Base-by-base conservation (phyloP, 2,888 invertebrate species). In the Cephus sareptanus region DNA sequence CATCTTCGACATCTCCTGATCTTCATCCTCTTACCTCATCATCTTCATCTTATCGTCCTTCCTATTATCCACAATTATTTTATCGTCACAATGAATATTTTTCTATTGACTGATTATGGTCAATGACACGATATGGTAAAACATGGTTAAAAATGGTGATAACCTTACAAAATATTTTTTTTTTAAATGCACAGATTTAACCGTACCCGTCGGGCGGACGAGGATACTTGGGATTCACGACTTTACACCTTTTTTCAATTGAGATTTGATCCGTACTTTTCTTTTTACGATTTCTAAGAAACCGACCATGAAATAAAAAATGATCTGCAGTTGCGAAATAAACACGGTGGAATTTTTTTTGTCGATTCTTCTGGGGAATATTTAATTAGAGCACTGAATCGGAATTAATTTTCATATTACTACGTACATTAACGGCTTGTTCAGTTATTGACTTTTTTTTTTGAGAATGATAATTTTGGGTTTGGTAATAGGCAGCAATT, bases 1-100 rank as follows among this genome's bases (percentile, higher is more conserved):
- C 75, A 69, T 34, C 69, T 75, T 75, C 71, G 75, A 77, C 79
- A 31, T 56, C 23, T 23, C 56, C 23, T 56, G 9, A 40, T 15
- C 40, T 40, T 40, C 40, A 15, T 56, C 15, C 56, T 56, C 56
- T 56, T 56, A 56, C 56, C 9, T 56, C 56, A 56, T 56, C 56
- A 56, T 56, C 56, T 23, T 56, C 56, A 56, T 56, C 23, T 56
- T 23, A 23, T 9, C 56, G 9, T 9, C 23, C 23, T 56, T 23
- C 23, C 23, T 56, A 23, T 56, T 23, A 56, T 56, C 23, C 2
- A 56, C 56, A 56, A 56, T 56, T 23, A 56, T 56, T 23, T 56
- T 56, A 56, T 23, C 56, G 23, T 23, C 2, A 9, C 2, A 56
- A 9, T 9, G 56, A 9, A 56, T 9, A 56, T 56, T 56, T 56